Evolutionary conservation across 2,113 vertebrate genomes (phyloP), one percentile per base, ranked within the genome.

Genomic region (Rhizomys pruinosus): DNA sequence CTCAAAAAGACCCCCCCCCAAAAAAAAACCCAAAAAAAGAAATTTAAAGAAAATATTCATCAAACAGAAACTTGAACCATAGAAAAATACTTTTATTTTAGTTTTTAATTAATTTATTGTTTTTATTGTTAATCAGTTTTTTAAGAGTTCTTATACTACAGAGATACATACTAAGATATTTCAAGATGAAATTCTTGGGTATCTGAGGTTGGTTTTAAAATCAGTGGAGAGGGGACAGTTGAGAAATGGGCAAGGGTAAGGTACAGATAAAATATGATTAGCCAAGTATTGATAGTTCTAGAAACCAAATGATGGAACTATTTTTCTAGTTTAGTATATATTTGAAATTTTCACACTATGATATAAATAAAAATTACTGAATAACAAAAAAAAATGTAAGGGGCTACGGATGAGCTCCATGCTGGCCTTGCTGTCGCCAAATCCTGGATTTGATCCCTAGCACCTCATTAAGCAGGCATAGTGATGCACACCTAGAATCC

Each of bases 101-200:
- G 17, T 68, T 68, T 68, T n/a, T n/a, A n/a, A n/a, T 69, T 69
- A 66, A 27, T 66, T 66, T 66, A 66, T 57, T 57, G 55, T 57
- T 57, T 57, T 57, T 57, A 15, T 57, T 57, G 34, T 69, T 69
- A 69, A 34, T 17, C 68, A n/a, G n/a, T 82, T 88, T 91, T 82
- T 93, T 19, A 63, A 71, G 86, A 81, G 64, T 44, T 63, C 32
- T 7, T 79, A 52, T 11, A 52, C 47, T 88, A 25, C 72, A n/a
- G 44, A 77, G 27, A 72, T 39, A 61, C 12, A 69, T 32, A 32
- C n/a, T 81, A 25, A 86, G 89, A 85, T 91, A 63, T 85, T 96
- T 92, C 69, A 32, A 73, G 25, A 80, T 81, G 52, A 84, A 88
- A 71, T 91, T 76, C 80, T 72, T 82, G 8, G 20, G 72, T 71